A percentile compares a stretch with the other conserved stretches of the same genome.
Evolutionary conservation across 1,140 invertebrate species (phyloP).

Genomic region (Papilio glaucus): DNA sequence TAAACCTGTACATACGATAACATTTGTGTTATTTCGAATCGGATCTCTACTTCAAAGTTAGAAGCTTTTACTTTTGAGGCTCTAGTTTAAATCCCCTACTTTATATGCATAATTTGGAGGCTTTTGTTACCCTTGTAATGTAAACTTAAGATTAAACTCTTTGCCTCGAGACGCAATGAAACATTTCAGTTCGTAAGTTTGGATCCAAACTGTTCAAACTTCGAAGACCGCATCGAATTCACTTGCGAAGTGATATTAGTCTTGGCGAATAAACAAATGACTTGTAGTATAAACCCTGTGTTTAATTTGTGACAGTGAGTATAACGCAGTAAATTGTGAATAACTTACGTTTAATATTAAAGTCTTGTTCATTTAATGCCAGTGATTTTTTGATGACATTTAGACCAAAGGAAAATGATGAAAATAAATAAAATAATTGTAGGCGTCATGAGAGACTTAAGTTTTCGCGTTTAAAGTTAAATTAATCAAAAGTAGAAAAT

Average conservation of each 20-base stretch:
- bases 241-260: neutral
- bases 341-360: too few species aligned
- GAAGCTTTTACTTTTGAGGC: neutral
- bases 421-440: neutral
- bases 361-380: too few species aligned
- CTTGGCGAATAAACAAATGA: too few species aligned
- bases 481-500: neutral
- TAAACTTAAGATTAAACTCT: neutral
- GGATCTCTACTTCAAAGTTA: neutral
- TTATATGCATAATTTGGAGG: neutral
- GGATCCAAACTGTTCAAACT: neutral
- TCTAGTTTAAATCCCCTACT: neutral
- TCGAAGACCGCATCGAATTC: neutral
- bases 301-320: too few species aligned
- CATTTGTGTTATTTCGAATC: too few species aligned
- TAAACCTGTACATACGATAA: too few species aligned
- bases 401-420: neutral
- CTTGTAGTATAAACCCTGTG: too few species aligned
- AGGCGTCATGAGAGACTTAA: neutral
- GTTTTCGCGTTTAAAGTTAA: conserved; percentile 5
- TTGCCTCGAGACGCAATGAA: neutral
- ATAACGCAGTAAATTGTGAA: too few species aligned
- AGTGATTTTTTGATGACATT: too few species aligned
- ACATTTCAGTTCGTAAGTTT: neutral
- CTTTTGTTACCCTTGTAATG: neutral